Base-by-base conservation (phyloP, 2,113 vertebrate genomes). In the Chamaetylas fuelleborni region DNA sequence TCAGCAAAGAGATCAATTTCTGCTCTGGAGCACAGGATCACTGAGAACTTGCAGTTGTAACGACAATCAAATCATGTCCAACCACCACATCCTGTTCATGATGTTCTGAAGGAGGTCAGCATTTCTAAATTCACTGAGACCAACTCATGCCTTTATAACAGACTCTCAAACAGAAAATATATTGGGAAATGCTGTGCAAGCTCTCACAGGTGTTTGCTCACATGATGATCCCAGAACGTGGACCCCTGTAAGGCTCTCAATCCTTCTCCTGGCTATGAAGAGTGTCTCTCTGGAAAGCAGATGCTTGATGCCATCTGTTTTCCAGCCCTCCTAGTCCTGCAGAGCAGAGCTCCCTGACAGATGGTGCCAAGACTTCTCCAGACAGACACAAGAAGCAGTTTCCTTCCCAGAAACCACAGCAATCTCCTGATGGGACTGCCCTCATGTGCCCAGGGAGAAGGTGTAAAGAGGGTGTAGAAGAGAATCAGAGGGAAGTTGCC, bases 311-410 rank as follows among this genome's bases (percentile, higher is more conserved):
- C 28, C n/a, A 1, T 48, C 64, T 64, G 43, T 80, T 79, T 50
- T 29, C 65, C 66, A 79, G 58, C 38, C 36, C 57, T 72, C 9
- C 5, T 19, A 6, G 7, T 28, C 20, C 43, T 1, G 3, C 50
- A 36, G 69, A 82, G 45, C 86, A 79, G 47, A 86, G 19, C 50
- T 60, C 61, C 67, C 72, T 15, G 24, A 34, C 17, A 36, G 47
- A n/a, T 19, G 23, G 56, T 42, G 29, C 12, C 1, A 0, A 81
- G 53, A 53, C 8, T 51, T 47, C 70, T 72, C 53, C 7, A 12
- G 58, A 64, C 1, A 4, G 26, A 53, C 40, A 56, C 0, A 0
- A 56, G 31, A 62, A 62, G 19, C 43, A 20, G 54, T 66, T 74
- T 53, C 56, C 51, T 71, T 51, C 47, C 45, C 51, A 74, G 53